Conservation (phyloP, 2,113 vertebrate genomes). For the Oncorhynchus tshawytscha region DNA sequence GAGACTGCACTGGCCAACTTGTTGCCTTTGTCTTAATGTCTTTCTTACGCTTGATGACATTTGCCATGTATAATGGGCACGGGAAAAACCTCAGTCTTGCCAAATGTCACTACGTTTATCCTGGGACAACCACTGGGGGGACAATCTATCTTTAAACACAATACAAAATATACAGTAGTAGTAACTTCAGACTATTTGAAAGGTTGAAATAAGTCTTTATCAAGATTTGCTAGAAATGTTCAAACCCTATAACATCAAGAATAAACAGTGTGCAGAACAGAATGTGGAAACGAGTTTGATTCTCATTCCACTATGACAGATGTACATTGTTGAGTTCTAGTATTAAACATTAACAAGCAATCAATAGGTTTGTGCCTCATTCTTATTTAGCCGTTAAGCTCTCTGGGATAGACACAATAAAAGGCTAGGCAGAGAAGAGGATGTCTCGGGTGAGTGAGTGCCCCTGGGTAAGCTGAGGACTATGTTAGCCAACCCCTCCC, state of each 20-base stretch:
- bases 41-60: neutral
- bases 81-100: neutral
- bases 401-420: neutral
- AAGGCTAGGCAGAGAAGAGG: too few relatives aligned
- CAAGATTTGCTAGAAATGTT: neutral
- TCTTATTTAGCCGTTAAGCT: neutral
- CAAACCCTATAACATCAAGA: too few relatives aligned
- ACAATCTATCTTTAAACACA: conserved; percentile 4
- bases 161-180: neutral
- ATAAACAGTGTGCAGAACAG: neutral
- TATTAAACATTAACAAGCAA: neutral
- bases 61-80: neutral
- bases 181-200: too few relatives aligned
- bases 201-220: neutral
- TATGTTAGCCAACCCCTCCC: conserved; percentile 25
- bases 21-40: neutral
- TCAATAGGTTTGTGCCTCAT: neutral
- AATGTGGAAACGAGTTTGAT: neutral
- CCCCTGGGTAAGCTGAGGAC: conserved; percentile 25
- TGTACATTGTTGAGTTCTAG: neutral
- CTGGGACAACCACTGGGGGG: conserved; percentile 27
- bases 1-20: conserved; percentile 3
- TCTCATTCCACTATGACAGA: neutral
- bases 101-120: neutral
- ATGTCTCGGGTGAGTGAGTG: conserved; percentile 5